Conservation (phyloP, 2,113 vertebrate genomes). For the Laticauda colubrina region DNA sequence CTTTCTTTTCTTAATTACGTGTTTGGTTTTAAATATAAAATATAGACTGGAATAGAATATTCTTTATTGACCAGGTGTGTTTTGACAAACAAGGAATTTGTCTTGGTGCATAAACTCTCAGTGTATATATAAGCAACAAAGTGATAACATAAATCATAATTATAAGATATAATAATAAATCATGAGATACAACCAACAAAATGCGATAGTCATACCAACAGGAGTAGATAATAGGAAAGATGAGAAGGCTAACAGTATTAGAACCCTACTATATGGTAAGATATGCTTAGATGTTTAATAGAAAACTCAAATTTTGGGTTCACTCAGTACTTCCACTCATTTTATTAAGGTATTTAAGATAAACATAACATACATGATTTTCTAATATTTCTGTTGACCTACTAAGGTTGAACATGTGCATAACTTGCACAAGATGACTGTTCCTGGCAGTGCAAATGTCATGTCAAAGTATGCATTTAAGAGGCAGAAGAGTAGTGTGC, state of each 20-base stretch:
- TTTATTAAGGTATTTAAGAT: slow-evolving; percentile 21
- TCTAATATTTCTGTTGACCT: not conserved
- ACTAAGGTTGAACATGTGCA: not conserved
- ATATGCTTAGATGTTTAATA: slow-evolving; percentile 20
- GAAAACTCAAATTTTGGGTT: slow-evolving; percentile 2
- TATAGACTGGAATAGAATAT: not conserved
- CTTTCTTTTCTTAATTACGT: slow-evolving; percentile 40
- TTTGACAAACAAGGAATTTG: not conserved
- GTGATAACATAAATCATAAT: not conserved
- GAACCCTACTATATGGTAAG: not conserved
- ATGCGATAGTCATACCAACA: not conserved
- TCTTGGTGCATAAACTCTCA: not conserved
- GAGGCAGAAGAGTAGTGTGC: slow-evolving; percentile 7
- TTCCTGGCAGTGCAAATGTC: slow-evolving; percentile 5
- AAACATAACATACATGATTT: slow-evolving; percentile 4
- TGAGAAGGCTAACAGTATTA: not conserved
- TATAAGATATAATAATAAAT: not conserved
- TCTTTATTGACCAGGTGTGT: not conserved
- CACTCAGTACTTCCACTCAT: slow-evolving; percentile 20
- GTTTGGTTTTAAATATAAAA: slow-evolving; percentile 30
- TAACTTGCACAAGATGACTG: slow-evolving; percentile 17
- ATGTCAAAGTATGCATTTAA: slow-evolving; percentile 19
- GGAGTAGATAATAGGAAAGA: not conserved
- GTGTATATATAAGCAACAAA: not conserved
- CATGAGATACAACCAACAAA: not conserved